phyloP scores from a whole-genome alignment of 2,113 vertebrate genomes.

The Gallinago media region DNA sequence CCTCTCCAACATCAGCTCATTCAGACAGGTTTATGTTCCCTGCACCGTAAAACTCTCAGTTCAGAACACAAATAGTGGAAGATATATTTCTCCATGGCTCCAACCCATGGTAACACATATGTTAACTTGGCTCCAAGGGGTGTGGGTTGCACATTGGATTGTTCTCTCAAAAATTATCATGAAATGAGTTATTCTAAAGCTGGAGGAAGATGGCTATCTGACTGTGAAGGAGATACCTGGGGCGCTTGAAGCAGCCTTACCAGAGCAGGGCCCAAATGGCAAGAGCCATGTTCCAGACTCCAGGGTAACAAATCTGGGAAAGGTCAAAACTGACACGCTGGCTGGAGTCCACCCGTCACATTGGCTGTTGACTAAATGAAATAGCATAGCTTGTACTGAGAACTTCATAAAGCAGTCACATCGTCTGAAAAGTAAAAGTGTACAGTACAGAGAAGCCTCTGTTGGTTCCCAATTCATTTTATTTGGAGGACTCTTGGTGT shows the following conservation, averaged over 20 bases:
- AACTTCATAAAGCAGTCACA: background rate
- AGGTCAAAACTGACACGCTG: background rate
- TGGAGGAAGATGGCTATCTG: background rate
- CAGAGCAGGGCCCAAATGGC: background rate
- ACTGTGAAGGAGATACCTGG: background rate
- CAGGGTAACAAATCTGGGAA: background rate
- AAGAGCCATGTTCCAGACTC: background rate
- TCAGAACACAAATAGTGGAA: background rate
- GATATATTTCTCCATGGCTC: conserved; percentile 7
- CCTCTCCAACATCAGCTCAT: background rate
- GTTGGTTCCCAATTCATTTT: background rate
- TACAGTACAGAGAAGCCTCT: background rate
- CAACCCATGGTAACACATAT: background rate
- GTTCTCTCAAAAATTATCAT: background rate
- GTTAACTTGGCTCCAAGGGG: background rate
- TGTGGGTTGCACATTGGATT: accelerated
- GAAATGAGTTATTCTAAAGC: background rate
- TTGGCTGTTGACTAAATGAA: background rate
- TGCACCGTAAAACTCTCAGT: background rate
- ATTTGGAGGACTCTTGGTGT: background rate
- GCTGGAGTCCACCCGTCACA: background rate
- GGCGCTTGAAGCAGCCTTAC: background rate
- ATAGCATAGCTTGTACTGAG: background rate
- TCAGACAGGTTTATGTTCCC: conserved; percentile 37
- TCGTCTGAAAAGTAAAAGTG: background rate